Evolutionary conservation across 1,140 invertebrate species (phyloP).

Genomic region (Caerostris extrusa): DNA sequence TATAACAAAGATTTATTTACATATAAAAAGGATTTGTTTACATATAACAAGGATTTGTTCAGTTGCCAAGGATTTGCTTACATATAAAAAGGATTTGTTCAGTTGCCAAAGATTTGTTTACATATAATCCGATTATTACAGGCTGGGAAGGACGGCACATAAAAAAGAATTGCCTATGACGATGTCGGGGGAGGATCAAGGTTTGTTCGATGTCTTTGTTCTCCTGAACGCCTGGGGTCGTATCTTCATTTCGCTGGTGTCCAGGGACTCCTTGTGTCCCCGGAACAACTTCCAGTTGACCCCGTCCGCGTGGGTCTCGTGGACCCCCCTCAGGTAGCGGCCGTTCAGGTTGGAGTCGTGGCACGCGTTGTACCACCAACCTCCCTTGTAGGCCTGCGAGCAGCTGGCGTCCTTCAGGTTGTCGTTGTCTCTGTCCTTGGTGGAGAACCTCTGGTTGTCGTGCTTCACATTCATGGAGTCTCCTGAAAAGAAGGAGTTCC

Average conservation of each 20-base stretch:
- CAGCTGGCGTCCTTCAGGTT: slow-evolving; percentile 86
- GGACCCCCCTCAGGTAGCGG: slow-evolving; percentile 94
- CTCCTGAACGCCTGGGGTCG: slow-evolving; percentile 46
- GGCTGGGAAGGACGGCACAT: too few species aligned
- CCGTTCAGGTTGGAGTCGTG: slow-evolving; percentile 96
- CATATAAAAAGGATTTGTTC: too few species aligned
- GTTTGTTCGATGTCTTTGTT: too few species aligned
- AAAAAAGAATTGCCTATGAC: too few species aligned
- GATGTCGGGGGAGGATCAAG: too few species aligned
- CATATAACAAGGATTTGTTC: too few species aligned
- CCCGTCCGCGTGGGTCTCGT: slow-evolving; percentile 80
- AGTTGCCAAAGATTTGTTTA: too few species aligned
- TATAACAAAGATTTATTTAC: too few species aligned
- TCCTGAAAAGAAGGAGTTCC: not conserved
- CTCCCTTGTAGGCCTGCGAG: slow-evolving; percentile 83
- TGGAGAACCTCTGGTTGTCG: slow-evolving; percentile 85
- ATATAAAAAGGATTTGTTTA: too few species aligned
- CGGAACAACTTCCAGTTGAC: slow-evolving; percentile 76
- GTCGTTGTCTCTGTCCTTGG: slow-evolving; percentile 88
- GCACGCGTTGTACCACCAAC: slow-evolving; percentile 87
- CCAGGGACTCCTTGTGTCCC: slow-evolving; percentile 78
- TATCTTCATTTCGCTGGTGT: slow-evolving; percentile 78
- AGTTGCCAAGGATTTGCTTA: too few species aligned
- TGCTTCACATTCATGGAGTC: slow-evolving; percentile 17
- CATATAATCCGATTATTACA: too few species aligned